Percentiles rank a stretch among this genome's conserved stretches.
Evolutionary conservation across 2,888 invertebrate genomes (phyloP).

Genomic region (Ectemnius continuus): DNA sequence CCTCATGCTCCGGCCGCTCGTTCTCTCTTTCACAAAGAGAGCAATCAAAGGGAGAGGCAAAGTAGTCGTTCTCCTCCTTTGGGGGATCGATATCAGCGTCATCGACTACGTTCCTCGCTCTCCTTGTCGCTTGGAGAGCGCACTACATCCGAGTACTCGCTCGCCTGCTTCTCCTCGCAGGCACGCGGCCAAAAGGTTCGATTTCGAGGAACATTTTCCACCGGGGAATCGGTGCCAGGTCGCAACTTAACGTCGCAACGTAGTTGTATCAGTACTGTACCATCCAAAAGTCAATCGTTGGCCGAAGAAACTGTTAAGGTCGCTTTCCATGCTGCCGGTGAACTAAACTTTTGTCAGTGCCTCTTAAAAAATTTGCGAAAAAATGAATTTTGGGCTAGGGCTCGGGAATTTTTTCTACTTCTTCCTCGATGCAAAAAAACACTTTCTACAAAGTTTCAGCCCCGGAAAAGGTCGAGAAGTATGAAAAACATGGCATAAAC

Average conservation of each 20-base stretch:
- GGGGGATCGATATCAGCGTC: conserved; percentile 72
- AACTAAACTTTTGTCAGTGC: too few relatives aligned
- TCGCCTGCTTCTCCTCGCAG: conserved; percentile 50
- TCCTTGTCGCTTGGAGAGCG: conserved; percentile 48
- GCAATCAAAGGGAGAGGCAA: conserved; percentile 45
- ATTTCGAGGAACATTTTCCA: conserved; percentile 43
- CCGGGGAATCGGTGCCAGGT: conserved; percentile 46
- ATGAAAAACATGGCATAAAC: too few relatives aligned
- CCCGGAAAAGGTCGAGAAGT: too few relatives aligned
- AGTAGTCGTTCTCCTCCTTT: conserved; percentile 62
- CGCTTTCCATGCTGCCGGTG: too few relatives aligned
- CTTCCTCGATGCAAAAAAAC: too few relatives aligned
- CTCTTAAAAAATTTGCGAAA: too few relatives aligned
- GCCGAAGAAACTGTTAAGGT: too few relatives aligned
- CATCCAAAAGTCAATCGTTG: too few relatives aligned
- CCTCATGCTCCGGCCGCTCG: not conserved
- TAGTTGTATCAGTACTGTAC: too few relatives aligned
- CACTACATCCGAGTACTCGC: conserved; percentile 9
- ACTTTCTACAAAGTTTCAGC: too few relatives aligned
- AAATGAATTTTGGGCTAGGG: too few relatives aligned
- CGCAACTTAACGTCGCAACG: conserved; percentile 13
- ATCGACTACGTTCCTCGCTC: conserved; percentile 62
- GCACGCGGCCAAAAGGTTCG: conserved; percentile 63
- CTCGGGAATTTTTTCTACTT: too few relatives aligned
- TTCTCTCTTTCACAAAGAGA: conserved; percentile 27